Evolutionary conservation across 2,888 invertebrate species (phyloP).

Genomic region (Pterostichus niger): DNA sequence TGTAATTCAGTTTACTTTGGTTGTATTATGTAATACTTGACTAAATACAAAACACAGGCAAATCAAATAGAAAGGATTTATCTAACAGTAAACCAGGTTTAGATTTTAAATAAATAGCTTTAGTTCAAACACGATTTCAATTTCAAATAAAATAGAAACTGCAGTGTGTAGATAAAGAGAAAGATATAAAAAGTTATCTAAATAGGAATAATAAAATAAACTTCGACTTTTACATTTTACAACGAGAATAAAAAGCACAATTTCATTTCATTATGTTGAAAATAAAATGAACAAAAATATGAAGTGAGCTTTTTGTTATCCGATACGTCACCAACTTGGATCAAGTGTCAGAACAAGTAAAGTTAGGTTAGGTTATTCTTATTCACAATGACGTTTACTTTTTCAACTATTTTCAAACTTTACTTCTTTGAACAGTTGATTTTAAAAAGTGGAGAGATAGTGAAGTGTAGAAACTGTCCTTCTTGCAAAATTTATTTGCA

Average conservation of each 20-base stretch:
- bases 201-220: slow-evolving; percentile 44
- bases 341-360: slow-evolving; percentile 58
- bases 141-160: slow-evolving; percentile 34
- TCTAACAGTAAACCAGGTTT: slow-evolving; percentile 9
- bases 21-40: no score
- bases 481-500: slow-evolving; percentile 37
- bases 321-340: slow-evolving; percentile 51
- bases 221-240: slow-evolving; percentile 34
- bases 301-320: slow-evolving; percentile 51
- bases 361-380: slow-evolving; percentile 55
- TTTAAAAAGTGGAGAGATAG: slow-evolving; percentile 46
- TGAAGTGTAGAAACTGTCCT: slow-evolving; percentile 24
- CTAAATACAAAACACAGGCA: background rate
- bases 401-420: slow-evolving; percentile 59
- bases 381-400: slow-evolving; percentile 59
- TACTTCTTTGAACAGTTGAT: slow-evolving; percentile 51
- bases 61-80: slow-evolving; percentile 38
- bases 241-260: slow-evolving; percentile 27
- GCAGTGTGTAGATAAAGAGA: slow-evolving; percentile 32
- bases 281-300: slow-evolving; percentile 38
- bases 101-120: slow-evolving; percentile 16
- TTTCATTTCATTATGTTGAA: slow-evolving; percentile 34
- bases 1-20: no score
- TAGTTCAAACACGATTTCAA: slow-evolving; percentile 25
- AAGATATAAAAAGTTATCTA: slow-evolving; percentile 42